These are phyloP conservation scores for Rapana venosa DNA, from an alignment of 2,888 invertebrate species.

Conservation along the genomic window DNA sequence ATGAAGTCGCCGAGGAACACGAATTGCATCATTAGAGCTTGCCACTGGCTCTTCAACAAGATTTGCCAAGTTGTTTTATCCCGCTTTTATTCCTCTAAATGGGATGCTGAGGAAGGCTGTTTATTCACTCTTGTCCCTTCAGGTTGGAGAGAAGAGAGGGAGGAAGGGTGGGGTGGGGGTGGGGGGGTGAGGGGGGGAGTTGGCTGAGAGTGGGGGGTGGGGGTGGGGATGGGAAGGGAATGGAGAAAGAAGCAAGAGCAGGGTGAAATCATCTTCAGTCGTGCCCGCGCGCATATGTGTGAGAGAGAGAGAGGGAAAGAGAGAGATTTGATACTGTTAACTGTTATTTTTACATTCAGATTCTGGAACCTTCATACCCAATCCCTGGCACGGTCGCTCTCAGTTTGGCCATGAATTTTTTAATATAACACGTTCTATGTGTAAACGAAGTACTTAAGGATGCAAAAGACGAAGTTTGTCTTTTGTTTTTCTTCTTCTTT, in stretches of 20 bases:
- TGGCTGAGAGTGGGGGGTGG: too few relatives aligned
- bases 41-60: not conserved
- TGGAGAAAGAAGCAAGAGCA: too few relatives aligned
- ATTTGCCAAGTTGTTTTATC: constrained; percentile 22
- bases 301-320: not conserved
- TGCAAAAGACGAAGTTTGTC: too few relatives aligned
- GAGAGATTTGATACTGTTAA: not conserved
- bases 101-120: not conserved
- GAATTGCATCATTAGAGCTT: not conserved
- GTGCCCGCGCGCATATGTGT: not conserved
- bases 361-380: too few relatives aligned
- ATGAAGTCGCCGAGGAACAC: constrained; percentile 25
- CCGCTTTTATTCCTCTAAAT: not conserved
- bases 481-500: too few relatives aligned
- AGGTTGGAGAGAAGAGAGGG: not conserved
- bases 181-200: not conserved
- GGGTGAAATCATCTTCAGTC: too few relatives aligned
- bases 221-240: too few relatives aligned
- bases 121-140: not conserved
- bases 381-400: not conserved
- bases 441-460: too few relatives aligned
- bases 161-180: not conserved
- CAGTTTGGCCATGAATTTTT: too few relatives aligned
- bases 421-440: too few relatives aligned
- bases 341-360: too few relatives aligned